Percentiles rank a stretch among this genome's conserved stretches.
These are phyloP conservation scores for Odontophorus gujanensis DNA, from an alignment of 2,113 vertebrate genomes.

Conservation along the genomic window DNA sequence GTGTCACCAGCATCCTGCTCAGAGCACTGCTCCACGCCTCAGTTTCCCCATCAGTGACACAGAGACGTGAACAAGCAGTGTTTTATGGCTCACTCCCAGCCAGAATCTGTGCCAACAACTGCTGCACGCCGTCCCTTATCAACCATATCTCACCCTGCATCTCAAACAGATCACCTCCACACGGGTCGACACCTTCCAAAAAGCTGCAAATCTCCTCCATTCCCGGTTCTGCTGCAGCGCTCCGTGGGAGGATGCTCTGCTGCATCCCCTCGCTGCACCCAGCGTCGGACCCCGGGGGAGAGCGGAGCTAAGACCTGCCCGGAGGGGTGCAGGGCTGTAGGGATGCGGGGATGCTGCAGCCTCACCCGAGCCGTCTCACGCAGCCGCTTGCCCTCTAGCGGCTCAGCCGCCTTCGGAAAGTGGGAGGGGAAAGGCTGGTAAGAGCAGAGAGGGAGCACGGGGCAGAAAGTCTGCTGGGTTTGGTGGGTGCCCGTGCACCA, in stretches of 20 bases:
- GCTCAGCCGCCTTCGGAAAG: not conserved
- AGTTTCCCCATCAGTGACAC: not conserved
- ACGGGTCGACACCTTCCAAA: rapidly evolving
- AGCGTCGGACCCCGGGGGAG: not conserved
- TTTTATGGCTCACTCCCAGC: not conserved
- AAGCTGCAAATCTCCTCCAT: not conserved
- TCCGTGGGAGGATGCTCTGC: rapidly evolving
- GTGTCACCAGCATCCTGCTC: not conserved
- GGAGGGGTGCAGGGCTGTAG: not conserved
- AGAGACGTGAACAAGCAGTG: not conserved
- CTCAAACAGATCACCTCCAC: rapidly evolving
- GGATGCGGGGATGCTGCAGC: not conserved
- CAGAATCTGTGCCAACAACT: not conserved
- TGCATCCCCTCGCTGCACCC: rapidly evolving
- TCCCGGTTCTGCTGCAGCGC: not conserved
- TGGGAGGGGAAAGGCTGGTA: rapidly evolving
- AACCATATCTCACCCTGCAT: not conserved
- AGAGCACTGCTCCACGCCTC: not conserved
- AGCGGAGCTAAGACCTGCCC: not conserved
- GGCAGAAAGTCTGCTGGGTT: not conserved
- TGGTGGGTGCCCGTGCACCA: not conserved
- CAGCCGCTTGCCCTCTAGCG: slow-evolving; percentile 73
- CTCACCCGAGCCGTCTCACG: not conserved
- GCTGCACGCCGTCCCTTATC: rapidly evolving
- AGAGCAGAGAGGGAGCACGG: not conserved